Base-by-base conservation (phyloP, 2,113 vertebrate genomes). In the Felis chaus region DNA sequence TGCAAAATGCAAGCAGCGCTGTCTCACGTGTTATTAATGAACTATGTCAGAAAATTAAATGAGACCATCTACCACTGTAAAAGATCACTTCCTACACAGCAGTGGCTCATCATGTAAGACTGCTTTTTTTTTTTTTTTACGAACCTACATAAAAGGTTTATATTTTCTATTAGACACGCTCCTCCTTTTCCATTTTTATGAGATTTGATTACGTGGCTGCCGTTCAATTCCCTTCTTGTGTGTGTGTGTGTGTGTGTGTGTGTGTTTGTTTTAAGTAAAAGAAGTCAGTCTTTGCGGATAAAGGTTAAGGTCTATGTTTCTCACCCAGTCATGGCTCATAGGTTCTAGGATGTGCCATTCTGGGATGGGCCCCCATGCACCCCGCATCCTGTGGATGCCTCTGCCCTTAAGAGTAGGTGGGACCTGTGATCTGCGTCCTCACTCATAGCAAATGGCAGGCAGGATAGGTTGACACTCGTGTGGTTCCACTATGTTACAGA, bases 11-110 rank as follows among this genome's bases (percentile, higher is more conserved):
- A 95, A 76, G 55, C 33, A 87, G 57, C 69, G 13, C 65, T 95
- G 48, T 48, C 21, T 63, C 33, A 83, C 8, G 25, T 86, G 66
- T 95, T 81, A 82, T 97, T 97, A 91, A 95, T 63, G 84, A 89
- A 19, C 50, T 86, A 61, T 55, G 39, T 96, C 21, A 94, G 39
- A 92, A 93, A 96, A 88, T 91, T 91, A 71, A 89, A 55, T 48
- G 36, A 89, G 81, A 84, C 16, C 36, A 81, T 79, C 36, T 76
- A 91, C 55, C 41, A 41, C 15, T 66, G 11, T 69, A 61, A 90
- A 68, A 93, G 53, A 65, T 63, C 11, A 79, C 18, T 93, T 79
- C 16, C 80, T 89, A 85, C 41, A 79, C 45, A 73, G 57, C 68
- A 63, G 33, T 84, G 50, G 25, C 53, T 93, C 61, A 36, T 76